Base-by-base conservation (phyloP, 1,140 invertebrate species). In the Parapsyche elsis region DNA sequence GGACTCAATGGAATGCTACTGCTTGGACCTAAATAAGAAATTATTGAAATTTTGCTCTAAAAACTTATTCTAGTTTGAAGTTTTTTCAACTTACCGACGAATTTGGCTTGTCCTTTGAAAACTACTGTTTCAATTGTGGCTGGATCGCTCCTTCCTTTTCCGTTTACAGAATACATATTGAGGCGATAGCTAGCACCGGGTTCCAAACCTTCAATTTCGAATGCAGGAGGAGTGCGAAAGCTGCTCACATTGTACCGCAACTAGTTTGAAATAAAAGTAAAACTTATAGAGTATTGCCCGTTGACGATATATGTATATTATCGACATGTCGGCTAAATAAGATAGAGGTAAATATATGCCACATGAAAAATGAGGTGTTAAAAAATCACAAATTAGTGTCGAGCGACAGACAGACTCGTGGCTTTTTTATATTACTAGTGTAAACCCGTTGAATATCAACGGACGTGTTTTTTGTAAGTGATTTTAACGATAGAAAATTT, bases 101-200 rank as follows among this genome's bases (percentile, higher is more conserved):
- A 91, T 84, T 93, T 95, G 23, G 94, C 94, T 82, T 94, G 94
- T 83, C 93, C 93, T 84, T 93, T 94, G 76, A 95, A 90, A n/a
- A 94, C 95, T 82, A 95, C 93, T 24, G 94, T 94, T 85, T 96
- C 94, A 26, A 97, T 92, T 16, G 94, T 91, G 5, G 93, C 91
- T 5, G 94, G 91, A 75, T 96, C 94, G 81, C 95, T 96, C 49
- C 92, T 90, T 24, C 96, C 96, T 86, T 96, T 96, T 24, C 93
- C 92, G 87, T 97, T 97, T 49, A 94, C 92, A 0, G 95, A 94
- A 85, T 95, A 97, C 73, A 95, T 88, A 84, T 92, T 92, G 77
- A 95, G 91, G 78, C 92, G 88, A 87, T 95, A 95, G 81, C 91
- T 93, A n/a, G 91, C 91, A 16, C 94, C 94, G 0, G 94, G 91